These are phyloP conservation scores for Aptenodytes patagonicus DNA, from an alignment of 2,113 vertebrate genomes.

Conservation along the genomic window DNA sequence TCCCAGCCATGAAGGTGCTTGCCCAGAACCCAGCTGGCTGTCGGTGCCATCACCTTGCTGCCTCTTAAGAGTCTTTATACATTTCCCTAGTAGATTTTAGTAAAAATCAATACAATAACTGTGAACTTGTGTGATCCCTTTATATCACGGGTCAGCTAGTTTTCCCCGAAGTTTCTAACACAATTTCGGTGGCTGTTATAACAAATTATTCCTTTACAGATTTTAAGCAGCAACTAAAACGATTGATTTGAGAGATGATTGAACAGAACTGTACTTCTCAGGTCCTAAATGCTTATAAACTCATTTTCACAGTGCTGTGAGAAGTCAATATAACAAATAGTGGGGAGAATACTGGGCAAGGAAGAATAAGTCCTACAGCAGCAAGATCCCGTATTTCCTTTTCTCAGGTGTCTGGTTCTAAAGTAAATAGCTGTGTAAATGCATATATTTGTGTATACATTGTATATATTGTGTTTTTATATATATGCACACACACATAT, in stretches of 20 bases:
- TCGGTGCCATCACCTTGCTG: not conserved
- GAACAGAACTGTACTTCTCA: not conserved
- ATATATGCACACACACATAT: accelerated
- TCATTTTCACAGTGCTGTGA: not conserved
- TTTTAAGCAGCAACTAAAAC: not conserved
- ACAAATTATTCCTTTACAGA: not conserved
- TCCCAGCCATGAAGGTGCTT: not conserved
- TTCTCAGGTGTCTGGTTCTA: not conserved
- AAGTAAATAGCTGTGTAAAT: not conserved
- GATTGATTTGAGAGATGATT: not conserved
- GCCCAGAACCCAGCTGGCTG: not conserved
- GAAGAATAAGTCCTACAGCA: not conserved
- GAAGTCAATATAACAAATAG: not conserved
- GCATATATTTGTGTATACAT: not conserved
- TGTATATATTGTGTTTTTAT: not conserved
- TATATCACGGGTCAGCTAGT: not conserved
- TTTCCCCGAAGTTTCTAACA: not conserved
- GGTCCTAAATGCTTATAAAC: not conserved
- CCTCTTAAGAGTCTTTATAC: not conserved
- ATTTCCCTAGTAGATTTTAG: not conserved
- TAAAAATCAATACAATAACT: not conserved
- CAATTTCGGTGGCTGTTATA: not conserved
- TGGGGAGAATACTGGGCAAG: not conserved
- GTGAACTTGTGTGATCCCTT: not conserved
- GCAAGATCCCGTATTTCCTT: not conserved